Evolutionary conservation across 1,140 invertebrate species (phyloP).

Genomic region (Bombus consobrinus): DNA sequence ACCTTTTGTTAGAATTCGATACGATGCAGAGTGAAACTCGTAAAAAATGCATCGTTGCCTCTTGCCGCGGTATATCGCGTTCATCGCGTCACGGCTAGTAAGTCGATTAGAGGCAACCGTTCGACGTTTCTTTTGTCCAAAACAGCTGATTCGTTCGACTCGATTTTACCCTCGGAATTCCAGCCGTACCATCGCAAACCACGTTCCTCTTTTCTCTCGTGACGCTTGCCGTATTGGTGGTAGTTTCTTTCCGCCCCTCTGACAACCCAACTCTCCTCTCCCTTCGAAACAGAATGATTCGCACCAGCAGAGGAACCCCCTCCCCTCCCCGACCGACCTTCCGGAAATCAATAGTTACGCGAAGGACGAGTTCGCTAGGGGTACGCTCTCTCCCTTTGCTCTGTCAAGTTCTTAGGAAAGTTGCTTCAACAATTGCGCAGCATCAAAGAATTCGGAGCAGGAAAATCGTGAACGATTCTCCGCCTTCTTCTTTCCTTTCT

Average conservation of each 20-base stretch:
- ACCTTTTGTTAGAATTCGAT: conserved; percentile 20
- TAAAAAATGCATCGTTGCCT: conserved; percentile 53
- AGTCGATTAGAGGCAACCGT: conserved; percentile 58
- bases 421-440: conserved; percentile 51
- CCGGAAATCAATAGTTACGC: conserved; percentile 74
- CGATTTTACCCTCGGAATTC: conserved; percentile 57
- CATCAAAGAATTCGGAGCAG: conserved; percentile 41
- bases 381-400: conserved; percentile 52
- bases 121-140: conserved; percentile 56
- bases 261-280: conserved; percentile 15
- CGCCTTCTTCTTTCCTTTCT: background rate
- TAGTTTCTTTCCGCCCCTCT: conserved; percentile 60
- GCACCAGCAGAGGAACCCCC: conserved; percentile 57
- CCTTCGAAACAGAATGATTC: conserved; percentile 65
- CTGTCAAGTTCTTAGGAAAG: conserved; percentile 44
- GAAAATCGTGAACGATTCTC: conserved; percentile 21
- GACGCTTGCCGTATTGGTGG: conserved; percentile 34
- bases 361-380: conserved; percentile 63
- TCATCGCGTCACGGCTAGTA: conserved; percentile 57
- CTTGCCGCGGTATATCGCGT: conserved; percentile 24
- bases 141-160: conserved; percentile 68
- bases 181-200: conserved; percentile 27
- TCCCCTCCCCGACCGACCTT: conserved; percentile 45
- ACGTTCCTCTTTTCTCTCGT: background rate
- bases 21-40: background rate